Percentiles rank a stretch among this genome's conserved stretches.
Conservation (phyloP, 2,113 vertebrate genomes). For the Xiphias gladius region DNA sequence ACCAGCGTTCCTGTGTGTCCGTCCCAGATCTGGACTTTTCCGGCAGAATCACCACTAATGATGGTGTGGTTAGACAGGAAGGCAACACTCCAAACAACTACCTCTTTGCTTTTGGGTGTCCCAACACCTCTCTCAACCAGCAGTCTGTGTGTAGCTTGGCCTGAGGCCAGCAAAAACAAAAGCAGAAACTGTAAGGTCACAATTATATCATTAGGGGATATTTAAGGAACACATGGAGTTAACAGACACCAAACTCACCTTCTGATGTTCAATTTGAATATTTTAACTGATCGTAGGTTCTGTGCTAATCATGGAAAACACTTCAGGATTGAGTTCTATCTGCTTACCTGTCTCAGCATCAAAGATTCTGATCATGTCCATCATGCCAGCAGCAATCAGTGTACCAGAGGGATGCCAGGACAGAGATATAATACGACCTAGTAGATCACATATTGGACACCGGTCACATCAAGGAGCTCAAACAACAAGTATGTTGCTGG, state of each 20-base stretch:
- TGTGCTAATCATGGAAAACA: not conserved
- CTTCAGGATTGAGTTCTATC: not conserved
- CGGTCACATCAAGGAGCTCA: not conserved
- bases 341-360: constrained; percentile 86
- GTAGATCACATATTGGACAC: not conserved
- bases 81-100: constrained; percentile 91
- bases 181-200: not conserved
- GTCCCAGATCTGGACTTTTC: constrained; percentile 96
- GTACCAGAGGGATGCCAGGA: constrained; percentile 90
- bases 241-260: not conserved
- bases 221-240: not conserved
- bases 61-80: constrained; percentile 89
- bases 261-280: not conserved
- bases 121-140: constrained; percentile 85
- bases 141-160: constrained; percentile 85
- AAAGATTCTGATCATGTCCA: constrained; percentile 88
- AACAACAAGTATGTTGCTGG: not conserved
- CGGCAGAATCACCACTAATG: constrained; percentile 90
- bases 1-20: constrained; percentile 87
- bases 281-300: not conserved
- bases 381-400: constrained; percentile 89
- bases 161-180: constrained; percentile 70
- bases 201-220: no score
- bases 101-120: constrained; percentile 77
- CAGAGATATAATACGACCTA: constrained; percentile 92